These are phyloP conservation scores for Sicus ferrugineus DNA, from an alignment of 2,888 invertebrate species.

Conservation along the genomic window DNA sequence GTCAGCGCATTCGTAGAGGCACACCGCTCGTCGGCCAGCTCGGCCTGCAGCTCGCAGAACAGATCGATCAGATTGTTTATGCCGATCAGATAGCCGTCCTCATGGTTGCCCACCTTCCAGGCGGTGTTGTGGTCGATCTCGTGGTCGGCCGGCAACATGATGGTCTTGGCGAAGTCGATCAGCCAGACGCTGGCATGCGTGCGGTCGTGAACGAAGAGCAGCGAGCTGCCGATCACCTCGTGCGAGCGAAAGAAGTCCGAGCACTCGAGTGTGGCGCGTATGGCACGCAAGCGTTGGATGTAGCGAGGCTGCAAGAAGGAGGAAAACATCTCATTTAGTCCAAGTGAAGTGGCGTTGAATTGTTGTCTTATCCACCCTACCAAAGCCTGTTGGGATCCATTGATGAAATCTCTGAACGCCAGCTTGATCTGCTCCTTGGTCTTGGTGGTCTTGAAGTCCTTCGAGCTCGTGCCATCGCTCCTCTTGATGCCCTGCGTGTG, in stretches of 20 bases:
- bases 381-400: slow-evolving; percentile 78
- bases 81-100: slow-evolving; percentile 94
- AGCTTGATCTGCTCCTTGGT: slow-evolving; percentile 81
- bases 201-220: slow-evolving; percentile 93
- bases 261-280: slow-evolving; percentile 81
- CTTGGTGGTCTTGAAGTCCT: slow-evolving; percentile 95
- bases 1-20: slow-evolving; percentile 24
- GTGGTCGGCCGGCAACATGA: slow-evolving; percentile 78
- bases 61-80: slow-evolving; percentile 89
- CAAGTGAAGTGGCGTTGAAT: too few species aligned
- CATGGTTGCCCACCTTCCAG: slow-evolving; percentile 96
- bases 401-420: slow-evolving; percentile 83
- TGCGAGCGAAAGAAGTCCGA: slow-evolving; percentile 92
- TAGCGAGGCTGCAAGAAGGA: slow-evolving; percentile 74
- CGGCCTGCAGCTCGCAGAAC: slow-evolving; percentile 66
- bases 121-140: slow-evolving; percentile 80
- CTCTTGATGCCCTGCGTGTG: slow-evolving; percentile 77
- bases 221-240: slow-evolving; percentile 93
- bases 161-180: slow-evolving; percentile 97
- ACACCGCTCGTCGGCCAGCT: slow-evolving; percentile 28
- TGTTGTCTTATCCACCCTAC: slow-evolving; percentile 64
- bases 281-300: slow-evolving; percentile 83
- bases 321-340: background rate
- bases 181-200: slow-evolving; percentile 92
- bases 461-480: slow-evolving; percentile 88